These are phyloP conservation scores for Halcyon smyrnensis DNA, from an alignment of 2,797 vertebrate genomes.

Conservation along the genomic window DNA sequence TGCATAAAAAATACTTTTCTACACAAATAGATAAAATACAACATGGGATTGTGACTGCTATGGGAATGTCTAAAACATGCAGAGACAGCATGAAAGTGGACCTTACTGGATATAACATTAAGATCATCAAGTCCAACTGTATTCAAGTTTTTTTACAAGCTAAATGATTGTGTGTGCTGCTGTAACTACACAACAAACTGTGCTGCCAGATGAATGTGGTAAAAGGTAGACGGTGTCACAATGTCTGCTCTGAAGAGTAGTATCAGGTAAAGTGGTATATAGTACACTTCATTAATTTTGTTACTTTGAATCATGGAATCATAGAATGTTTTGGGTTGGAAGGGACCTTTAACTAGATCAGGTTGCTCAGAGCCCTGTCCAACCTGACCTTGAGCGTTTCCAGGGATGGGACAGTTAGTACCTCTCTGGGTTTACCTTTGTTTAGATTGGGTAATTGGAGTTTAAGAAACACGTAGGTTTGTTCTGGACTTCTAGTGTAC, in stretches of 20 bases:
- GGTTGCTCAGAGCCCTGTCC: not conserved
- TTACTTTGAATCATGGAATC: not conserved
- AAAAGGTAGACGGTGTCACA: not conserved
- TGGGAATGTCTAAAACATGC: not conserved
- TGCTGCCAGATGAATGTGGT: not conserved
- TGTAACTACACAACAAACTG: not conserved
- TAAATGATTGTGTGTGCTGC: not conserved
- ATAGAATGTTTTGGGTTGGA: not conserved
- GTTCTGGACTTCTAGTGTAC: not conserved
- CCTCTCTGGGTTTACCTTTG: not conserved
- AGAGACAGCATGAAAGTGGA: not conserved
- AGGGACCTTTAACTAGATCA: not conserved
- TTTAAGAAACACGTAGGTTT: not conserved
- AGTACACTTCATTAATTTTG: not conserved
- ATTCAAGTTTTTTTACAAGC: not conserved
- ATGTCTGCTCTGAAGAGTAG: not conserved
- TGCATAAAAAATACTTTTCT: not conserved
- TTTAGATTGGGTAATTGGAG: not conserved
- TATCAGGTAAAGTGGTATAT: not conserved
- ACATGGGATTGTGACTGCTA: not conserved
- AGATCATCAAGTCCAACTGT: too few relatives aligned
- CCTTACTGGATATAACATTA: not conserved
- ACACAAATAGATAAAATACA: not conserved
- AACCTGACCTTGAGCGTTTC: not conserved
- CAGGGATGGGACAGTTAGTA: not conserved